phyloP scores from a whole-genome alignment of 2,113 vertebrate species.

The Pseudonaja textilis region DNA sequence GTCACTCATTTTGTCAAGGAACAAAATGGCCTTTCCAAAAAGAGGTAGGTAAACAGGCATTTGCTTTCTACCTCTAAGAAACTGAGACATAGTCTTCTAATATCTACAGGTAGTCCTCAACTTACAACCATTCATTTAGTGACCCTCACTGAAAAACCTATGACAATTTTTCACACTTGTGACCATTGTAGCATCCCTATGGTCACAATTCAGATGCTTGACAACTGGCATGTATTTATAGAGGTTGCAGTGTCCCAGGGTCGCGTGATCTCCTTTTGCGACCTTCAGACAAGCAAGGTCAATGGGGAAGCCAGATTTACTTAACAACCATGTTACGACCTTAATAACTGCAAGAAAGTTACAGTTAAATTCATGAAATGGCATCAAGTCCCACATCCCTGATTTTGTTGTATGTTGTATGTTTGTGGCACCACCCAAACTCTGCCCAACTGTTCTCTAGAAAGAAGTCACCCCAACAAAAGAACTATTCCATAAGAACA shows the following conservation, averaged over 20 bases:
- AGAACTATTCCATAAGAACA: background rate
- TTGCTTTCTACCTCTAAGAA: background rate
- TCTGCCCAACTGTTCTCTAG: background rate
- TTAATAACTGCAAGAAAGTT: background rate
- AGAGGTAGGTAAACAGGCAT: background rate
- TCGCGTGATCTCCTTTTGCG: background rate
- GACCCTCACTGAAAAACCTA: background rate
- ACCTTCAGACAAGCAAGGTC: background rate
- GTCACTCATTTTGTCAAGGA: background rate
- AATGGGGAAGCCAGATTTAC: background rate
- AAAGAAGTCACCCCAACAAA: background rate
- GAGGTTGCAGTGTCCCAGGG: background rate
- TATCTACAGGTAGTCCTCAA: background rate
- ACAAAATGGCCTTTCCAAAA: background rate
- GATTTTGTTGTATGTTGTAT: background rate
- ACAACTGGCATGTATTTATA: background rate
- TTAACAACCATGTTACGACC: background rate
- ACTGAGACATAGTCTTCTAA: background rate
- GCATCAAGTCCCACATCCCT: background rate
- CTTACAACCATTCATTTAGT: background rate
- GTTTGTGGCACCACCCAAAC: too few relatives aligned
- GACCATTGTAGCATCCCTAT: background rate
- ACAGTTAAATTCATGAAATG: background rate
- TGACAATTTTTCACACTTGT: background rate
- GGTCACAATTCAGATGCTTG: background rate